These are phyloP conservation scores for Kradibia gibbosae DNA, from an alignment of 1,140 invertebrate species.

Conservation along the genomic window DNA sequence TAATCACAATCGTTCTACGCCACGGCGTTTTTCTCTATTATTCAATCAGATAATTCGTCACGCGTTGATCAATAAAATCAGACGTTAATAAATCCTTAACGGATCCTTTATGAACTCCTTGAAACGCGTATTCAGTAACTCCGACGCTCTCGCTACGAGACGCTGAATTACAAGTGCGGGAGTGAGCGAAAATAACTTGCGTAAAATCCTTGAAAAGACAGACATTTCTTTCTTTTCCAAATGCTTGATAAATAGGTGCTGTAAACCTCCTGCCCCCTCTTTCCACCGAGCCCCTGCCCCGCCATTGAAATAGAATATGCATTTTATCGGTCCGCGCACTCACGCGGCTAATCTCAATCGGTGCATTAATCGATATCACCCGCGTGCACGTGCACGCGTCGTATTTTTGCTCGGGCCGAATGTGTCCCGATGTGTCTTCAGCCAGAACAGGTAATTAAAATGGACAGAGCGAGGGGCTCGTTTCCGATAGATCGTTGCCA, in stretches of 20 bases:
- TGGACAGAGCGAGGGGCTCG: conserved; percentile 52
- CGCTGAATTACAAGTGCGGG: neutral
- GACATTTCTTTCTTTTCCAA: conserved; percentile 7
- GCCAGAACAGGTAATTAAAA: conserved; percentile 59
- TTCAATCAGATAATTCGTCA: conserved; percentile 25
- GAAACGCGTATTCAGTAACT: neutral
- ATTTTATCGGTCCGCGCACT: conserved; percentile 27
- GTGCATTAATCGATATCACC: conserved; percentile 10
- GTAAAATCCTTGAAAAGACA: conserved; percentile 21
- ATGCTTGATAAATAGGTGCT: conserved; percentile 30
- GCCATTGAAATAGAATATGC: neutral
- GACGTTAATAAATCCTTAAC: neutral
- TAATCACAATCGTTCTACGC: conserved; percentile 7
- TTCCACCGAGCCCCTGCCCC: neutral
- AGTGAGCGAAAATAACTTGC: neutral
- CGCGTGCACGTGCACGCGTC: neutral
- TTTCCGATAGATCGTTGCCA: conserved; percentile 14
- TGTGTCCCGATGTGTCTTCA: neutral
- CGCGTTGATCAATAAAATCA: conserved; percentile 22
- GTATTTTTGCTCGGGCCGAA: neutral
- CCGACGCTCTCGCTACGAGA: neutral
- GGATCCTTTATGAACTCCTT: neutral
- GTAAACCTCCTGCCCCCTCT: neutral
- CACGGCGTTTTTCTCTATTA: conserved; percentile 1
- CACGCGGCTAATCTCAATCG: conserved; percentile 39